phyloP scores from a whole-genome alignment of 2,113 vertebrate species.

The Notarius lentiginosus region DNA sequence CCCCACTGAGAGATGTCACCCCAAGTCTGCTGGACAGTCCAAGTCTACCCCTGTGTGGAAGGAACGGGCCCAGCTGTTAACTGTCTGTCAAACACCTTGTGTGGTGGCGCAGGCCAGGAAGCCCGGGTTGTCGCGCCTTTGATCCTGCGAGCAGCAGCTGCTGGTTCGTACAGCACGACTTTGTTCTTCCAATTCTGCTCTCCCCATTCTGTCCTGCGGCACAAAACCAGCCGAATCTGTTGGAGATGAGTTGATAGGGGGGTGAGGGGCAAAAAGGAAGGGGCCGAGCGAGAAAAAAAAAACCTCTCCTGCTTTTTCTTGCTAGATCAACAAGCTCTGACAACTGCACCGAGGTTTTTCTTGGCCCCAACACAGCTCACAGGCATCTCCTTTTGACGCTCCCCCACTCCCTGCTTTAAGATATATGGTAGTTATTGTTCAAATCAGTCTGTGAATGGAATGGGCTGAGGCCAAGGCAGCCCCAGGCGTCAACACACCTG shows the following conservation, averaged over 20 bases:
- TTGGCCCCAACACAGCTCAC: constrained; percentile 92
- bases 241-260: constrained; percentile 53
- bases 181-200: constrained; percentile 96
- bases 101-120: constrained; percentile 93
- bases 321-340: constrained; percentile 99
- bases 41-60: constrained; percentile 71
- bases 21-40: constrained; percentile 57
- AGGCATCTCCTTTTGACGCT: constrained; percentile 90
- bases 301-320: constrained; percentile 79
- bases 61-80: constrained; percentile 88
- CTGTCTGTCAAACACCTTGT: constrained; percentile 98
- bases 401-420: constrained; percentile 77
- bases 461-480: constrained; percentile 93
- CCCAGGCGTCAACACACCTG: constrained; percentile 99
- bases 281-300: constrained; percentile 65
- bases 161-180: constrained; percentile 95
- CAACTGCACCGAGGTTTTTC: constrained; percentile 94
- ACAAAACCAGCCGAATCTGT: constrained; percentile 86
- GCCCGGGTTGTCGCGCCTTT: constrained; percentile 94
- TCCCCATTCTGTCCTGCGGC: constrained; percentile 96
- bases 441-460: constrained; percentile 97
- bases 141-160: constrained; percentile 96
- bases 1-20: constrained; percentile 59
- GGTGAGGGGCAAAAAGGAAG: constrained; percentile 49
- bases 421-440: constrained; percentile 98